Conservation (phyloP, 2,797 vertebrate species). For the Enteromius mattozi region DNA sequence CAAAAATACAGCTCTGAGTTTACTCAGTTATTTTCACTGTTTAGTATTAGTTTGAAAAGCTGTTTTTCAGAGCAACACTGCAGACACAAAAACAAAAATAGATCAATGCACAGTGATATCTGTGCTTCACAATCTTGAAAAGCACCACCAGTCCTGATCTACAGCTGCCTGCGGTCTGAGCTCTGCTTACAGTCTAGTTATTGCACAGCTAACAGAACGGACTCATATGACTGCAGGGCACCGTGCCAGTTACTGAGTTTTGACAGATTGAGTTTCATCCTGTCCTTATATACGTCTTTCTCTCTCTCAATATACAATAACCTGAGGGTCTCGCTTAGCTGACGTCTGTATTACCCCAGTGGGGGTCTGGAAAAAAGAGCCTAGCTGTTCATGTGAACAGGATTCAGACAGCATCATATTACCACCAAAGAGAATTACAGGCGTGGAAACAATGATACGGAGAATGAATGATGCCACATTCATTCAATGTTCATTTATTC, state of each 20-base stretch:
- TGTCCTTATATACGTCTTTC: slow-evolving; percentile 36
- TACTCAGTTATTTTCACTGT: background rate
- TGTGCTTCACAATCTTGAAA: slow-evolving; percentile 5
- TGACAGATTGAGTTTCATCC: slow-evolving; percentile 47
- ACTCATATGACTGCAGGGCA: slow-evolving; percentile 22
- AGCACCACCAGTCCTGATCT: slow-evolving; percentile 1
- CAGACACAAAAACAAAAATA: background rate
- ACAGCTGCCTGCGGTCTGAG: background rate
- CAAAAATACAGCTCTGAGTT: background rate
- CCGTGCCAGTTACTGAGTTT: slow-evolving; percentile 30
- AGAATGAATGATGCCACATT: slow-evolving; percentile 53
- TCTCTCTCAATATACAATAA: slow-evolving; percentile 47
- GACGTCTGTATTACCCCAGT: slow-evolving; percentile 11
- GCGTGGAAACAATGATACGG: slow-evolving; percentile 33
- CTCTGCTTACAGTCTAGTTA: slow-evolving; percentile 34
- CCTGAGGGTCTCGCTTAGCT: slow-evolving; percentile 21
- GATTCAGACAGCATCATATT: slow-evolving; percentile 52
- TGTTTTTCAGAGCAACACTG: background rate
- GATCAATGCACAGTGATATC: slow-evolving; percentile 10
- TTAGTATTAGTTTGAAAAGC: background rate
- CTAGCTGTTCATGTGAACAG: slow-evolving; percentile 44
- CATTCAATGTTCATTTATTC: slow-evolving; percentile 55
- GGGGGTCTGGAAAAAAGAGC: slow-evolving; percentile 46
- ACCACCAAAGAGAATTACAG: slow-evolving; percentile 46
- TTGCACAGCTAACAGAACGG: slow-evolving; percentile 30